These are phyloP conservation scores for Buathra laborator DNA, from an alignment of 2,888 invertebrate genomes.

Conservation along the genomic window DNA sequence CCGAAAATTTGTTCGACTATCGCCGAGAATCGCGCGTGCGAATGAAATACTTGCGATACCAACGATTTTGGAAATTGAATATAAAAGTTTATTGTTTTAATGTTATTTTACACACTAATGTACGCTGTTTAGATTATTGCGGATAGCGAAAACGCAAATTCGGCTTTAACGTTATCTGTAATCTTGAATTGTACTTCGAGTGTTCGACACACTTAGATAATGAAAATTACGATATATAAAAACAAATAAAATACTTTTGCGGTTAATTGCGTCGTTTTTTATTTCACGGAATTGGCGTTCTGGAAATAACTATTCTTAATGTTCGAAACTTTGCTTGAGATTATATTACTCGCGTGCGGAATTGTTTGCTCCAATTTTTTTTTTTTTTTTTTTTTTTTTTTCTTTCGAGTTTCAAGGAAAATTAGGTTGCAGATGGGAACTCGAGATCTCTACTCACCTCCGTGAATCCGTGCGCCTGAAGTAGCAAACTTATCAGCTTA, in stretches of 20 bases:
- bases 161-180: constrained; percentile 18
- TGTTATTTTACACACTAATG: constrained; percentile 20
- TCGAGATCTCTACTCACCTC: constrained; percentile 86
- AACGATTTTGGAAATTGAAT: not conserved
- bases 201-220: constrained; percentile 2
- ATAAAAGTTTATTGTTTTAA: not conserved
- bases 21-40: not conserved
- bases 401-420: not conserved
- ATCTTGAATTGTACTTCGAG: constrained; percentile 42
- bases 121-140: constrained; percentile 43
- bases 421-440: not conserved
- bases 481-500: constrained; percentile 90
- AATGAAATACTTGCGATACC: not conserved
- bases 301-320: not conserved
- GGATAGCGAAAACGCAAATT: constrained; percentile 22
- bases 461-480: constrained; percentile 91
- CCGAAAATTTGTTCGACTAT: not conserved
- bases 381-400: not conserved
- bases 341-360: not conserved
- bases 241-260: not conserved
- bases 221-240: not conserved
- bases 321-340: not conserved
- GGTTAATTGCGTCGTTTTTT: not conserved
- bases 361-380: not conserved
- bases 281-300: not conserved